These are phyloP conservation scores for Muscicapa striata DNA, from an alignment of 2,797 vertebrate species.

Conservation along the genomic window DNA sequence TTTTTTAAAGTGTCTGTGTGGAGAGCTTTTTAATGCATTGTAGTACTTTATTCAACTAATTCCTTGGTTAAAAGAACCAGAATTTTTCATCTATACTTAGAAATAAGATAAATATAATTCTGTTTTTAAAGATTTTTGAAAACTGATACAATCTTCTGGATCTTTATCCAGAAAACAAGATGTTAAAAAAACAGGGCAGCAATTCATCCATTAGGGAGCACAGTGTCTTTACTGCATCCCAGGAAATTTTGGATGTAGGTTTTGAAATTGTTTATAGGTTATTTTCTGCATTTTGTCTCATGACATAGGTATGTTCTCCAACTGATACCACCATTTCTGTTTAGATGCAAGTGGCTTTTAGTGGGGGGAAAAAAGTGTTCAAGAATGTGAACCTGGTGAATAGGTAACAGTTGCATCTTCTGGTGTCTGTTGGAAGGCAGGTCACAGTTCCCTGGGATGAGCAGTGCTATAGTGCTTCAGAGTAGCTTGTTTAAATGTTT, in stretches of 20 bases:
- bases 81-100: neutral
- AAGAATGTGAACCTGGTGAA: constrained; percentile 19
- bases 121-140: neutral
- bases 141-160: neutral
- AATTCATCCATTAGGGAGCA: neutral
- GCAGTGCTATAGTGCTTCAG: neutral
- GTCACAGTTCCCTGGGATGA: neutral
- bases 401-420: constrained; percentile 21
- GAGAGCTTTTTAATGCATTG: neutral
- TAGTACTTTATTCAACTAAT: neutral
- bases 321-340: constrained; percentile 48
- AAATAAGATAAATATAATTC: neutral
- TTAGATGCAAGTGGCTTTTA: constrained; percentile 49
- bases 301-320: constrained; percentile 46
- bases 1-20: neutral
- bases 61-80: neutral
- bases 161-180: neutral
- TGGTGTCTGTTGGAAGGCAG: neutral
- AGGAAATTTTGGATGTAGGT: neutral
- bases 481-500: neutral
- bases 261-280: constrained; percentile 50
- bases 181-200: neutral
- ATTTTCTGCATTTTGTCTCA: constrained; percentile 35
- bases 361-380: neutral
- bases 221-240: constrained; percentile 15